Evolutionary conservation across 2,888 invertebrate species (phyloP).

Genomic region (Diarsia dahlii): DNA sequence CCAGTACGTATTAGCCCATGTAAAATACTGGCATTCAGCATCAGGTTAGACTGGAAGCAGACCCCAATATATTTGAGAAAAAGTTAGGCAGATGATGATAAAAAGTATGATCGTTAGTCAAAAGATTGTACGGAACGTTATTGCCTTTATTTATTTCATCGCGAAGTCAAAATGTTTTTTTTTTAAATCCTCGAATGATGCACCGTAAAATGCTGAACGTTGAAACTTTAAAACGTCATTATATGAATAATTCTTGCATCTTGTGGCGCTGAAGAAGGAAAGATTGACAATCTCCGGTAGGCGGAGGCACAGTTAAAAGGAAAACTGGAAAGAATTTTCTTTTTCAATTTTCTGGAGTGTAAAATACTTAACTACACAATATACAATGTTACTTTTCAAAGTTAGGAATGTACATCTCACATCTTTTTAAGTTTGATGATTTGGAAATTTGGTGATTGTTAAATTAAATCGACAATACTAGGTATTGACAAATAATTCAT

Average conservation of each 20-base stretch:
- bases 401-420: not conserved
- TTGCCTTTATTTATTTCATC: not conserved
- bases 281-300: constrained; percentile 46
- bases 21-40: too few species aligned
- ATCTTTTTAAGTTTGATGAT: not conserved
- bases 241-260: constrained; percentile 10
- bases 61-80: too few species aligned
- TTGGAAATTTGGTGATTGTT: not conserved
- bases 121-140: too few species aligned
- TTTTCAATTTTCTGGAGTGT: not conserved
- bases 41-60: too few species aligned
- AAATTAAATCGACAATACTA: not conserved
- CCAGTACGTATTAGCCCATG: too few species aligned
- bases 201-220: not conserved
- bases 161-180: not conserved
- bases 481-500: not conserved
- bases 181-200: not conserved
- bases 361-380: too few species aligned
- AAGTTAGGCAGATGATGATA: too few species aligned
- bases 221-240: not conserved
- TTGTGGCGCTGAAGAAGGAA: not conserved
- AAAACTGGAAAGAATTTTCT: not conserved
- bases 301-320: not conserved
- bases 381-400: not conserved
- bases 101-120: too few species aligned